These are phyloP conservation scores for Corythornis vintsioides DNA, from an alignment of 2,113 vertebrate species.

Conservation along the genomic window DNA sequence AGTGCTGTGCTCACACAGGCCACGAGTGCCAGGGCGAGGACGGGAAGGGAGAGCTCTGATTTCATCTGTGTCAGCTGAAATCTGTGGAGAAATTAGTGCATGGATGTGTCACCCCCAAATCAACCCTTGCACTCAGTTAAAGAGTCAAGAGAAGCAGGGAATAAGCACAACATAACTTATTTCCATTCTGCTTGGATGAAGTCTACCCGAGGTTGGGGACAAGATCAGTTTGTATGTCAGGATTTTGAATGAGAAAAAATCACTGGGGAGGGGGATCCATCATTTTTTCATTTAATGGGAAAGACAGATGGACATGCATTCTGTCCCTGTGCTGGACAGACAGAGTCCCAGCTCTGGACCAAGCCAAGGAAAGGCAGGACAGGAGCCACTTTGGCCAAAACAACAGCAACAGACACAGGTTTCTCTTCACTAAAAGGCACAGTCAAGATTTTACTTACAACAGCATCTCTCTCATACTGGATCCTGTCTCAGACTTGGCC, in stretches of 20 bases:
- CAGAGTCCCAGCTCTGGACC: fast-evolving
- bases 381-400: not conserved
- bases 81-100: constrained; percentile 40
- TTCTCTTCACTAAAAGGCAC: not conserved
- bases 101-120: not conserved
- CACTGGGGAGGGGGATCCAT: not conserved
- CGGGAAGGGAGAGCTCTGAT: constrained; percentile 70
- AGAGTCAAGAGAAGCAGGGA: not conserved
- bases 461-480: constrained; percentile 79
- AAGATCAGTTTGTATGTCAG: not conserved
- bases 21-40: constrained; percentile 70
- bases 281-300: not conserved
- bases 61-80: constrained; percentile 77
- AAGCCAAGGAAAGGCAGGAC: not conserved
- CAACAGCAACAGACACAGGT: not conserved
- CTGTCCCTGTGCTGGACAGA: not conserved
- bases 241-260: not conserved
- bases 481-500: constrained; percentile 88
- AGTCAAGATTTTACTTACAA: constrained; percentile 80
- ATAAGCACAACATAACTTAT: not conserved
- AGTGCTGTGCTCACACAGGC: constrained; percentile 62
- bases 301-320: not conserved
- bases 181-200: not conserved
- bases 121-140: not conserved
- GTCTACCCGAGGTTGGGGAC: not conserved